phyloP scores from a whole-genome alignment of 2,113 vertebrate species.

The Mastomys natalensis region DNA sequence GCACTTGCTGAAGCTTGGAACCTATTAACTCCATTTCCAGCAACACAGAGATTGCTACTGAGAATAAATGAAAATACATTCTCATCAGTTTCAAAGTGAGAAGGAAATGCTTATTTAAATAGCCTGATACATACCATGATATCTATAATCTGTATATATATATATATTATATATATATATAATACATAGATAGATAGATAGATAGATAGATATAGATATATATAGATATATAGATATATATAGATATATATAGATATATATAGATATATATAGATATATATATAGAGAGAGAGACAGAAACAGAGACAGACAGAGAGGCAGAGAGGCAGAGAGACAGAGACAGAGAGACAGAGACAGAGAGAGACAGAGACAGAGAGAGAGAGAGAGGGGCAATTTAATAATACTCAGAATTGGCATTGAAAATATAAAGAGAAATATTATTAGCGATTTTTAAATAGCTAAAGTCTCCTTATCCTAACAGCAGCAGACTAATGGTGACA shows the following conservation, averaged over 20 bases:
- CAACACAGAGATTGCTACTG: conserved; percentile 3
- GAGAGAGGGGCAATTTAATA: background rate
- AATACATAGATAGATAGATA: too few relatives aligned
- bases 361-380: too few relatives aligned
- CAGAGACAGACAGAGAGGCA: too few relatives aligned
- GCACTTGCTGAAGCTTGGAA: conserved; percentile 50
- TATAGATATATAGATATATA: too few relatives aligned
- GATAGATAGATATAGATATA: too few relatives aligned
- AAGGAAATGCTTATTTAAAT: conserved; percentile 74
- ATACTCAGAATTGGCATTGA: conserved; percentile 31
- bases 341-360: too few relatives aligned
- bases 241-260: background rate
- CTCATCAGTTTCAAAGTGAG: conserved; percentile 53
- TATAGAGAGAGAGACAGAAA: too few relatives aligned
- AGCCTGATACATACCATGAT: conserved; percentile 22
- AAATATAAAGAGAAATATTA: conserved; percentile 67
- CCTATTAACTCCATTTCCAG: conserved; percentile 53
- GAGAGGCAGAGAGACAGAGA: too few relatives aligned
- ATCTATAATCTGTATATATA: background rate
- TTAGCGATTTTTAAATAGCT: conserved; percentile 42
- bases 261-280: too few relatives aligned
- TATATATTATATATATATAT: background rate
- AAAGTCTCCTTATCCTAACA: conserved; percentile 52
- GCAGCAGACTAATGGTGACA: conserved; percentile 45
- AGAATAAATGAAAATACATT: conserved; percentile 39